Conservation (phyloP, 2,113 vertebrate genomes). For the Manacus vitellinus region DNA sequence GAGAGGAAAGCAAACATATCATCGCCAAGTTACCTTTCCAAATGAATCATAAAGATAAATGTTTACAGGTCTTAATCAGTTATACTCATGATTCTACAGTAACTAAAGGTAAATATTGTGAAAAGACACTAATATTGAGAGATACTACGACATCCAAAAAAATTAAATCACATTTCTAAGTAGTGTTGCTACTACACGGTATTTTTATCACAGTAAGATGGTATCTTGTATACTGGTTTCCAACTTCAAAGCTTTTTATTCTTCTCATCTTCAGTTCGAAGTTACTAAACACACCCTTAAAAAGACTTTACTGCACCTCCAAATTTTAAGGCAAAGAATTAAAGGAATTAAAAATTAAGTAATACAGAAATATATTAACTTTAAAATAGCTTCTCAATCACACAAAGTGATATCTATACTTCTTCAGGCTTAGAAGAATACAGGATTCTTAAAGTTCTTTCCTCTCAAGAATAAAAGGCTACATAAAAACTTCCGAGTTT, state of each 20-base stretch:
- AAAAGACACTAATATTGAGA: neutral
- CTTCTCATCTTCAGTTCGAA: neutral
- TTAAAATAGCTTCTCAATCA: neutral
- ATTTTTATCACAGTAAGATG: neutral
- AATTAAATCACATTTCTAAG: neutral
- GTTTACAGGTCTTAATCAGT: neutral
- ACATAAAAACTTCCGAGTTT: neutral
- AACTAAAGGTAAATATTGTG: neutral
- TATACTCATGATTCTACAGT: neutral
- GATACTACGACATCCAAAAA: neutral
- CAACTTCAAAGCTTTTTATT: neutral
- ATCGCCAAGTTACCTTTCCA: neutral
- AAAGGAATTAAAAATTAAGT: neutral
- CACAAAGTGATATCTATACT: neutral
- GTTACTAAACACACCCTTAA: neutral
- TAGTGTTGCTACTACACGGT: neutral
- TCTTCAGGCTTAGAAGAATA: neutral
- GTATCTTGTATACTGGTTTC: neutral
- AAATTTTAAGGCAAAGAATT: neutral
- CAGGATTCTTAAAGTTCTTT: neutral
- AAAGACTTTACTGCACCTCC: neutral
- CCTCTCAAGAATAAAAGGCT: neutral
- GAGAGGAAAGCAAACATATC: slow-evolving; percentile 10
- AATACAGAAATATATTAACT: neutral
- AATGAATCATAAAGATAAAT: neutral